phyloP scores from a whole-genome alignment of 2,888 invertebrate genomes.

The Glomeris marginata region DNA sequence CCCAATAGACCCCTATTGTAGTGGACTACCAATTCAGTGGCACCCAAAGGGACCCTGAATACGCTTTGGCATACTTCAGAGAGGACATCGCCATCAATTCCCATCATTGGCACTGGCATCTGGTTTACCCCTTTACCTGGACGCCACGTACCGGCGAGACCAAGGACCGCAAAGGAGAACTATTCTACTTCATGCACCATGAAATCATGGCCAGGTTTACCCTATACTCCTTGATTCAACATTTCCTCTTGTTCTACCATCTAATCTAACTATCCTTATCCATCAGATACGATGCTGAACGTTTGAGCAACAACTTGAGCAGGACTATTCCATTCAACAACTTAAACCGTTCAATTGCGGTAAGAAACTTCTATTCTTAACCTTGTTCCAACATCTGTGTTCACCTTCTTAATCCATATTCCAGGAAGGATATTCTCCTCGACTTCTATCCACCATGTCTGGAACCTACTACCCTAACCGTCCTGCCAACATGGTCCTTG shows the following conservation, averaged over 20 bases:
- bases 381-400: too few species aligned
- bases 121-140: slow-evolving; percentile 48
- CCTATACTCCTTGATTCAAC: background rate
- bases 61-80: slow-evolving; percentile 50
- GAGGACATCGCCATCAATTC: slow-evolving; percentile 53
- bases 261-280: background rate
- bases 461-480: slow-evolving; percentile 16
- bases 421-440: slow-evolving; percentile 17
- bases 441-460: slow-evolving; percentile 14
- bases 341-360: slow-evolving; percentile 26
- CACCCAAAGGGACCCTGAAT: slow-evolving; percentile 55
- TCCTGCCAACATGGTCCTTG: slow-evolving; percentile 11
- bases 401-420: background rate
- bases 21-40: slow-evolving; percentile 46
- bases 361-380: too few species aligned
- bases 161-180: slow-evolving; percentile 46
- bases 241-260: background rate
- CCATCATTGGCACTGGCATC: slow-evolving; percentile 44
- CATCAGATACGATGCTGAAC: slow-evolving; percentile 49
- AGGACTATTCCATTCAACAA: slow-evolving; percentile 43
- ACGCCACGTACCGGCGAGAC: slow-evolving; percentile 36
- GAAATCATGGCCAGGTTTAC: slow-evolving; percentile 17
- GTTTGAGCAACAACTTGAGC: slow-evolving; percentile 51
- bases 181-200: slow-evolving; percentile 46
- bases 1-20: slow-evolving; percentile 19